Evolutionary conservation across 92 coral and sea anemone species (phyloP), one percentile per base, ranked within the genome.

Genomic region (Bergia puertoricense): DNA sequence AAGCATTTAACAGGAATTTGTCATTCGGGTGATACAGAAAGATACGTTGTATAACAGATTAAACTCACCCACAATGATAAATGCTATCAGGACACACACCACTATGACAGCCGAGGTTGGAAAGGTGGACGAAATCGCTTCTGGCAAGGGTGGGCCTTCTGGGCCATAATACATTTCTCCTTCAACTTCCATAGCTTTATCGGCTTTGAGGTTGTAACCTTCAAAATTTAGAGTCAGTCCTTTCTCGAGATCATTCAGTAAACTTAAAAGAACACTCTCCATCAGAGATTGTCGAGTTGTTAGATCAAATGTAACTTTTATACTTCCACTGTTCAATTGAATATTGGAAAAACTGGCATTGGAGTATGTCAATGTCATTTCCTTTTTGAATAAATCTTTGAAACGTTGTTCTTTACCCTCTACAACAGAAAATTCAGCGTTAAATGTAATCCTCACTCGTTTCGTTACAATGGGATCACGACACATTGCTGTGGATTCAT

Each of bases 281-380:
- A 94, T 90, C 41, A 74, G 76, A n/a, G 96, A 90, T 67, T 40
- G 48, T 73, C 85, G 90, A 23, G 91, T 85, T 11, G 90, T 77
- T 42, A 91, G 85, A 71, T 92, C 89, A 85, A 94, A 94, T 51
- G 80, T 76, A 20, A 90, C 96, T 44, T 81, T 50, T 37, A 94
- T 92, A 86, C 96, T 94, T 9, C 96, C 96, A 15, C 91, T 90
- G 15, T 89, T 77, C 0, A 94, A 79, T 45, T 69, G 73, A 20
- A 92, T 85, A 20, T 81, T 88, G 42, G 89, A 57, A 43, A 94
- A 86, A 74, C 86, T 90, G 10, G 80, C 89, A 39, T 68, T 45
- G 22, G 89, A 68, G 68, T 39, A 77, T 48, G 85, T 79, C 3
- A 10, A 42, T 6, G 40, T 77, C 11, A 94, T 79, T 68, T 92